These are phyloP conservation scores for Anthonomus grandis DNA, from an alignment of 1,140 invertebrate species.

Conservation along the genomic window DNA sequence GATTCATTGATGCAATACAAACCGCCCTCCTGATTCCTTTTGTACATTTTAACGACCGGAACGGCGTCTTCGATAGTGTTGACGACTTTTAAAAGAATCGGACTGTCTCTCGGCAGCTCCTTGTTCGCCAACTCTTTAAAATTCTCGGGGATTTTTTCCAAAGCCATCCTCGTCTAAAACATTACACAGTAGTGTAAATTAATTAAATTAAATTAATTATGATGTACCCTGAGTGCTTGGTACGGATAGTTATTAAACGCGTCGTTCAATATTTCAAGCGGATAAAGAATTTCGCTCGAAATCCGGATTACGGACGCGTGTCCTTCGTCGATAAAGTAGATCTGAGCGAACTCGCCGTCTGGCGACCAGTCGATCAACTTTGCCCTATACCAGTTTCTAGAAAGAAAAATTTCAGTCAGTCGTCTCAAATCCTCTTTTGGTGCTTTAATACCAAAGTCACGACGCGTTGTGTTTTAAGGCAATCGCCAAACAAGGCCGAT, in stretches of 20 bases:
- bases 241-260: slow-evolving; percentile 44
- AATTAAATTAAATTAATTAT: not conserved
- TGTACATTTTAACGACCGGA: slow-evolving; percentile 60
- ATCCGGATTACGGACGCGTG: slow-evolving; percentile 43
- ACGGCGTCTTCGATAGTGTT: slow-evolving; percentile 25
- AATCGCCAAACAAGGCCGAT: no score
- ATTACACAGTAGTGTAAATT: not conserved
- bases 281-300: slow-evolving; percentile 38
- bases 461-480: no score
- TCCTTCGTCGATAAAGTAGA: slow-evolving; percentile 52
- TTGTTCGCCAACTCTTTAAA: slow-evolving; percentile 51
- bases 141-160: slow-evolving; percentile 47
- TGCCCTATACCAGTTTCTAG: slow-evolving; percentile 41
- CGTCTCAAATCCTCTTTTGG: no score
- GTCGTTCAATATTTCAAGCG: slow-evolving; percentile 44
- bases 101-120: slow-evolving; percentile 50
- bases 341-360: slow-evolving; percentile 34
- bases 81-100: slow-evolving; percentile 49
- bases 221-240: slow-evolving; percentile 53
- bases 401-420: no score
- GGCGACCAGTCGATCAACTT: slow-evolving; percentile 42
- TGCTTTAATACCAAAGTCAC: no score
- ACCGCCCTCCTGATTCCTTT: slow-evolving; percentile 54
- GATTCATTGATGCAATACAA: slow-evolving; percentile 62
- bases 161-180: slow-evolving; percentile 39